Conservation (phyloP, 2,113 vertebrate species). For the Archocentrus centrarchus region DNA sequence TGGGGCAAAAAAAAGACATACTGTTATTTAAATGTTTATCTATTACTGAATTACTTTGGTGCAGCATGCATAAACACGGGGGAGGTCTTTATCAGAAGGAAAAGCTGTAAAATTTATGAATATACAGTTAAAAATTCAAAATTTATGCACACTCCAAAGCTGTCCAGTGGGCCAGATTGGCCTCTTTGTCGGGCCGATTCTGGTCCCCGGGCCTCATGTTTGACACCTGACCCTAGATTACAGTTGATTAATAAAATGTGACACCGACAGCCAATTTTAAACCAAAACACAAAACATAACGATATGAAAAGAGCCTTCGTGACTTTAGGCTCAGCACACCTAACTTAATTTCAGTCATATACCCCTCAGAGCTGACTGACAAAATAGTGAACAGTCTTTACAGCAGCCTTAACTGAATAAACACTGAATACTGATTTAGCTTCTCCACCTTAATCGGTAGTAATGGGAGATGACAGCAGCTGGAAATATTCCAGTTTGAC, state of each 20-base stretch:
- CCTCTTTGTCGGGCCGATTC: not conserved
- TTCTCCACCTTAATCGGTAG: not conserved
- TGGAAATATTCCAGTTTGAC: not conserved
- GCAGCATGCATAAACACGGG: not conserved
- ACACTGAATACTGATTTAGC: not conserved
- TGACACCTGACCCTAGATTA: not conserved
- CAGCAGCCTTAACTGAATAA: not conserved
- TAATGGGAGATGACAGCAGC: not conserved
- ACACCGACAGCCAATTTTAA: not conserved
- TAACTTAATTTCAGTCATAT: not conserved
- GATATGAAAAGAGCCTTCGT: not conserved
- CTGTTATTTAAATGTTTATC: not conserved
- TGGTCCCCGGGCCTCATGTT: not conserved
- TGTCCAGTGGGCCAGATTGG: no score
- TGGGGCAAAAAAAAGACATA: not conserved
- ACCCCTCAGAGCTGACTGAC: not conserved
- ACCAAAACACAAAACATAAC: not conserved
- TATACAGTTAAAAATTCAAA: not conserved
- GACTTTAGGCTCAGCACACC: not conserved
- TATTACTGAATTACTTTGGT: not conserved
- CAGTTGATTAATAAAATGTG: not conserved
- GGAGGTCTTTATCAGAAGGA: not conserved
- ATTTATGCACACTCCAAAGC: not conserved
- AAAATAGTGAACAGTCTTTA: not conserved
- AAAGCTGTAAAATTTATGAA: not conserved